Evolutionary conservation across 2,797 vertebrate species (phyloP).

Genomic region (Acestrorhynchus altus): DNA sequence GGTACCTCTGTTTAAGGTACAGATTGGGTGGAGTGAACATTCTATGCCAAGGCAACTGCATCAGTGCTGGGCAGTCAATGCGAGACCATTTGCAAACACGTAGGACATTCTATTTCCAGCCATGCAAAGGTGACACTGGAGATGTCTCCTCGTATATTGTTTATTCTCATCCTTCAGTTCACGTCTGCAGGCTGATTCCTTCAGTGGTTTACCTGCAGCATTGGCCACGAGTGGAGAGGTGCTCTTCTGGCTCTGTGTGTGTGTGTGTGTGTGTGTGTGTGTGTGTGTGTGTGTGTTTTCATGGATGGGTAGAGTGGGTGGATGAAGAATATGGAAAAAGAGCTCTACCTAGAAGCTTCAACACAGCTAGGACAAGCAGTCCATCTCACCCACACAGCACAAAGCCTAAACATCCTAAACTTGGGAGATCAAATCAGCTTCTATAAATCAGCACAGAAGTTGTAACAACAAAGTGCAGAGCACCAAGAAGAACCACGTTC

Average conservation of each 20-base stretch:
- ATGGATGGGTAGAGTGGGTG: slow-evolving; percentile 14
- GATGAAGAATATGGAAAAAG: slow-evolving; percentile 39
- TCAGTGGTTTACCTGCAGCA: background rate
- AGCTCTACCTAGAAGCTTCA: slow-evolving; percentile 17
- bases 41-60: background rate
- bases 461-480: slow-evolving; percentile 16
- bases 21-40: slow-evolving; percentile 2
- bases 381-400: slow-evolving; percentile 9
- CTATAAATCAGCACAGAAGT: background rate
- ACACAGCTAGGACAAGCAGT: slow-evolving; percentile 12
- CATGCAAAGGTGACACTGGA: no score
- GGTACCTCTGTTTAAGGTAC: no score
- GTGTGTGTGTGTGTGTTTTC: background rate
- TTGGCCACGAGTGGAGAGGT: background rate
- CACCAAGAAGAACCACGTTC: background rate
- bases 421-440: slow-evolving; percentile 19
- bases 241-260: background rate
- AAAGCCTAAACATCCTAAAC: slow-evolving; percentile 5
- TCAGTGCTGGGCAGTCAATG: background rate
- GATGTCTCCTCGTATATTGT: slow-evolving; percentile 10
- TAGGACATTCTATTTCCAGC: slow-evolving; percentile 9
- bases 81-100: background rate
- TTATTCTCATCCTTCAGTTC: slow-evolving; percentile 16
- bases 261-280: background rate
- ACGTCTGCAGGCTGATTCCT: background rate